These are phyloP conservation scores for Spilarctia lutea DNA, from an alignment of 2,888 invertebrate genomes.

Conservation along the genomic window DNA sequence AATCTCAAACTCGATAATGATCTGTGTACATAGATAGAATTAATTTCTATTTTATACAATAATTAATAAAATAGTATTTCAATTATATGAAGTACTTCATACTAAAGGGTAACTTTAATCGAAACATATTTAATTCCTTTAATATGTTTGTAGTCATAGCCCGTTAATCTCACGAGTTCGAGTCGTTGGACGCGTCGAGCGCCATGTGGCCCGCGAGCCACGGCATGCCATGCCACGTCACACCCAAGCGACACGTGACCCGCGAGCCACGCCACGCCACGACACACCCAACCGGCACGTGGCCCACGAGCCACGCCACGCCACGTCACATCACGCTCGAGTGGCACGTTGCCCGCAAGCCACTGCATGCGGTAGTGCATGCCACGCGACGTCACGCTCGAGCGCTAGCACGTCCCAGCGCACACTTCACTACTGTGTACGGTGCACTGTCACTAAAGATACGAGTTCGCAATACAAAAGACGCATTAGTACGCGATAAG, in stretches of 20 bases:
- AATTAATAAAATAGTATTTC: slow-evolving; percentile 71
- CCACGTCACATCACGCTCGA: background rate
- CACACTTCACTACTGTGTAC: slow-evolving; percentile 62
- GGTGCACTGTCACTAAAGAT: slow-evolving; percentile 69
- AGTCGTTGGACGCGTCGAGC: slow-evolving; percentile 11
- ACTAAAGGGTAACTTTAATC: slow-evolving; percentile 72
- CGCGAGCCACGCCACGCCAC: background rate
- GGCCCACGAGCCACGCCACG: background rate
- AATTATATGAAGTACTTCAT: slow-evolving; percentile 61
- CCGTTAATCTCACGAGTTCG: slow-evolving; percentile 49
- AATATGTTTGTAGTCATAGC: slow-evolving; percentile 70
- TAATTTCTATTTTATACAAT: slow-evolving; percentile 58
- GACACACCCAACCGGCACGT: too few species aligned
- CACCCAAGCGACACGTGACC: background rate
- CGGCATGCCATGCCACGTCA: background rate
- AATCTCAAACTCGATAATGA: slow-evolving; percentile 40
- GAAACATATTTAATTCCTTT: slow-evolving; percentile 68
- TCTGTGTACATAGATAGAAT: slow-evolving; percentile 37
- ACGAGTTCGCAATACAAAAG: slow-evolving; percentile 63
- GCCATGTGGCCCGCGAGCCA: background rate
- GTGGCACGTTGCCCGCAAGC: background rate
- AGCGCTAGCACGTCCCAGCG: slow-evolving; percentile 43
- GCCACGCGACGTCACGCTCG: slow-evolving; percentile 13
- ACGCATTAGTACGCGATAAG: slow-evolving; percentile 56
- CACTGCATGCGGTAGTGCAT: too few species aligned